Evolutionary conservation across 1,140 invertebrate species (phyloP).

Genomic region (Heterodera carotae): DNA sequence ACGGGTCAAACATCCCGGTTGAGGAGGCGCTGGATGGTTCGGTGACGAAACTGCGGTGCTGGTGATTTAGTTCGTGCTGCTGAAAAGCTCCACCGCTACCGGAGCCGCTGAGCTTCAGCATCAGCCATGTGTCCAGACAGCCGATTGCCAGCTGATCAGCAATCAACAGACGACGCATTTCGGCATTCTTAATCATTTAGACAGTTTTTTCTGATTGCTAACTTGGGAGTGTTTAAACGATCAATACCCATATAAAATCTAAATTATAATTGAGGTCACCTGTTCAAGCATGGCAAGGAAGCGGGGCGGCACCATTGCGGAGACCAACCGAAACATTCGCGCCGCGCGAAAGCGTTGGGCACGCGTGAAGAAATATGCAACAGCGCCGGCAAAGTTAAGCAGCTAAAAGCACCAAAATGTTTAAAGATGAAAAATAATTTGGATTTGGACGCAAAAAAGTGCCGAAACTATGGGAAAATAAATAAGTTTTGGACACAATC

Average conservation of each 20-base stretch:
- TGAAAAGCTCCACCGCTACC: too few species aligned
- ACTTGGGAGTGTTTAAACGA: background rate
- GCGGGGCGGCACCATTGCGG: constrained; percentile 73
- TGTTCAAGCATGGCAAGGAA: constrained; percentile 53
- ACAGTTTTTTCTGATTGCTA: background rate
- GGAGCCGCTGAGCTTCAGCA: constrained; percentile 74
- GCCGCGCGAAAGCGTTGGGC: constrained; percentile 78
- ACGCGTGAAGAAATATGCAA: constrained; percentile 77
- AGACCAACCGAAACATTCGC: constrained; percentile 73
- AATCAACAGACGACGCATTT: constrained; percentile 67
- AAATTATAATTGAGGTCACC: constrained; percentile 29
- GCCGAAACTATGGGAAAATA: constrained; percentile 2
- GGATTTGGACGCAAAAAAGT: too few species aligned
- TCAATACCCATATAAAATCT: background rate
- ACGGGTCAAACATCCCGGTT: constrained; percentile 90
- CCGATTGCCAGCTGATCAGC: constrained; percentile 78
- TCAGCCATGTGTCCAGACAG: constrained; percentile 88
- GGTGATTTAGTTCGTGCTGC: constrained; percentile 67
- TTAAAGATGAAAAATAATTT: too few species aligned
- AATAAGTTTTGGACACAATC: background rate
- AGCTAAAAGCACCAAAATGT: constrained; percentile 65
- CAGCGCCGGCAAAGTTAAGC: constrained; percentile 72
- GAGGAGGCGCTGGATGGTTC: constrained; percentile 85
- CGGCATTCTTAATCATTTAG: constrained; percentile 63
- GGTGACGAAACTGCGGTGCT: constrained; percentile 74